phyloP scores from a whole-genome alignment of 2,113 vertebrate genomes.

The Lepisosteus osseus region DNA sequence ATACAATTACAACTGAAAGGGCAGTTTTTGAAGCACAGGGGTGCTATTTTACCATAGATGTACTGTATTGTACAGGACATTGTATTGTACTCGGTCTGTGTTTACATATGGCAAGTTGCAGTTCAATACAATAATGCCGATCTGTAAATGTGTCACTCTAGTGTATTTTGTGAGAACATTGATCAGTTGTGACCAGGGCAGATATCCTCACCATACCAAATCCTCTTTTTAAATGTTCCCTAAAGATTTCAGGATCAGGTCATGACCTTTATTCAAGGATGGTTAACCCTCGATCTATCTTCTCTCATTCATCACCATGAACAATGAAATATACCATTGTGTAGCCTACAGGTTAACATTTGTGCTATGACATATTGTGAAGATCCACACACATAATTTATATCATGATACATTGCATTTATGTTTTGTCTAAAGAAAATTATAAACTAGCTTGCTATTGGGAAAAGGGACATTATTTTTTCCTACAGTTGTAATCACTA shows the following conservation, averaged over 20 bases:
- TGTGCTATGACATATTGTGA: background rate
- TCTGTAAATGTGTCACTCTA: background rate
- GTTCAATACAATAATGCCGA: background rate
- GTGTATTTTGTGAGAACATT: background rate
- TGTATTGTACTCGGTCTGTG: conserved; percentile 5
- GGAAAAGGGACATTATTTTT: too few relatives aligned
- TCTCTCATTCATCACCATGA: too few relatives aligned
- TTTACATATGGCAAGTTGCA: background rate
- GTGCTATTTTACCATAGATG: too few relatives aligned
- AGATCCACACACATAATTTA: too few relatives aligned
- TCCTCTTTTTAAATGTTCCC: conserved; percentile 13
- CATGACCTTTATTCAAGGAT: conserved; percentile 3
- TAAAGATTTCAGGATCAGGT: conserved; percentile 5
- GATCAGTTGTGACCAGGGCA: conserved; percentile 2
- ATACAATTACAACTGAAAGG: too few relatives aligned
- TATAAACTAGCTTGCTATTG: too few relatives aligned
- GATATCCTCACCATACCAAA: background rate
- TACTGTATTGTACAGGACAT: conserved; percentile 8
- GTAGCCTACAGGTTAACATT: background rate
- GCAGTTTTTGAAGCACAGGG: too few relatives aligned
- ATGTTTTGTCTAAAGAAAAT: too few relatives aligned
- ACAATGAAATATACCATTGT: background rate
- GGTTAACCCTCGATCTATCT: background rate
- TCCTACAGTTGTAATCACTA: too few relatives aligned
- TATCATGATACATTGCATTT: too few relatives aligned